Base-by-base conservation (phyloP, 1,140 invertebrate genomes). In the Cheumatopsyche charites region DNA sequence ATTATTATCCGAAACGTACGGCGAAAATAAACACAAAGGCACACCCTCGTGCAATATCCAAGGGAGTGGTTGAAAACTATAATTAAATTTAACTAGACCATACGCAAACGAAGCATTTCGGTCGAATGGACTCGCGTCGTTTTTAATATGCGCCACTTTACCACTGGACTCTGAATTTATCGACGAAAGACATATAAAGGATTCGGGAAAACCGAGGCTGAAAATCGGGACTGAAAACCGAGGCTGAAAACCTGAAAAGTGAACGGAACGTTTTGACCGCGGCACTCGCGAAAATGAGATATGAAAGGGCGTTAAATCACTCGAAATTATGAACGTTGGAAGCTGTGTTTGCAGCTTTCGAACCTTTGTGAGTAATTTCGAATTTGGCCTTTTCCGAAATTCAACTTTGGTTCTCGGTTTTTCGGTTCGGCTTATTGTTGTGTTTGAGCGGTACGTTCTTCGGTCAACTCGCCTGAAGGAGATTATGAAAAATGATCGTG, bases 41-140 rank as follows among this genome's bases (percentile, higher is more conserved):
- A 58, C 55, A 58, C 55, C 55, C 55, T 58, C 21, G 4, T 1
- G n/a, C n/a, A 52, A 58, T 23, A 58, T 58, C 55, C 55, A 19
- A 6, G 21, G 55, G 55, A 58, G 55, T 58, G 55, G 55, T 58
- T 25, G 13, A 58, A 58, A 58, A 58, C 23, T 58, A 58, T 19
- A 58, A 58, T 58, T 58, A 58, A 58, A 58, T 25, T 58, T 25
- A 25, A 58, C 47, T 19, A 52, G n/a, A 6, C 3, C 29, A 3
- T 36, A 36, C 29, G 9, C 29, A 36, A 4, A 36, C 29, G 9
- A 36, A 4, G 19, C 47, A 5, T 17, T 52, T 19, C 2, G 17
- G 2, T 45, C n/a, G n/a, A n/a, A n/a, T n/a, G 43, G 11, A 45
- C 13, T n/a, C 13, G 11, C 43, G 43, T n/a, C 17, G 43, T 1